Conservation (phyloP, 2,113 vertebrate genomes). For the Phalacrocorax aristotelis region DNA sequence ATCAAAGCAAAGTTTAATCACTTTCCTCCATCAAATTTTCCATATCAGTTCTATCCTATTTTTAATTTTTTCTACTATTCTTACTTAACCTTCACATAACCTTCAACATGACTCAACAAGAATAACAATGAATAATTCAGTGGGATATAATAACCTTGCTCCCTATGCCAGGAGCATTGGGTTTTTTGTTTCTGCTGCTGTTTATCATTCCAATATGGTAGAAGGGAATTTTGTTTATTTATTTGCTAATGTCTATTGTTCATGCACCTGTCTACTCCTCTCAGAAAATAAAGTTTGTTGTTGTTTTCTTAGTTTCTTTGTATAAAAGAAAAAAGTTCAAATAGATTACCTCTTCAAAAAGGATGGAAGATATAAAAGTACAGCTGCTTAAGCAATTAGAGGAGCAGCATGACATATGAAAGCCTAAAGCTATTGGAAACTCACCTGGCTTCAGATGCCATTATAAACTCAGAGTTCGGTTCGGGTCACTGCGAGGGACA, state of each 20-base stretch:
- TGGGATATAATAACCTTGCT: not conserved
- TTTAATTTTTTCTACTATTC: not conserved
- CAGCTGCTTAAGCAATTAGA: constrained; percentile 47
- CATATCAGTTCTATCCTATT: not conserved
- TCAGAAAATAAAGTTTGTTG: not conserved
- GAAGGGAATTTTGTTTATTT: not conserved
- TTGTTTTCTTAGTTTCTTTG: not conserved
- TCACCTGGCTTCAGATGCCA: constrained; percentile 20
- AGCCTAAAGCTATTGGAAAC: constrained; percentile 39
- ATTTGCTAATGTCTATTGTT: not conserved
- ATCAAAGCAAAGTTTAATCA: not conserved
- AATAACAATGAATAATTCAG: not conserved
- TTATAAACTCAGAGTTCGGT: not conserved
- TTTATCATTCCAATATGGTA: not conserved
- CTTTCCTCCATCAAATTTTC: not conserved
- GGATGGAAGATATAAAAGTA: not conserved
- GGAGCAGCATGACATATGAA: constrained; percentile 1
- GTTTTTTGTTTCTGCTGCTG: not conserved
- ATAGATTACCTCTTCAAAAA: constrained; percentile 2
- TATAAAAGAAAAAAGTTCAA: not conserved
- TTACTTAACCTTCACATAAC: not conserved
- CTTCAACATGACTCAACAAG: not conserved
- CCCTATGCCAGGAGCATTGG: not conserved
- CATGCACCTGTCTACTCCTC: not conserved
- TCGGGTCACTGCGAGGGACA: not conserved